These are phyloP conservation scores for Herpailurus yagouaroundi DNA, from an alignment of 2,113 vertebrate genomes.

Conservation along the genomic window DNA sequence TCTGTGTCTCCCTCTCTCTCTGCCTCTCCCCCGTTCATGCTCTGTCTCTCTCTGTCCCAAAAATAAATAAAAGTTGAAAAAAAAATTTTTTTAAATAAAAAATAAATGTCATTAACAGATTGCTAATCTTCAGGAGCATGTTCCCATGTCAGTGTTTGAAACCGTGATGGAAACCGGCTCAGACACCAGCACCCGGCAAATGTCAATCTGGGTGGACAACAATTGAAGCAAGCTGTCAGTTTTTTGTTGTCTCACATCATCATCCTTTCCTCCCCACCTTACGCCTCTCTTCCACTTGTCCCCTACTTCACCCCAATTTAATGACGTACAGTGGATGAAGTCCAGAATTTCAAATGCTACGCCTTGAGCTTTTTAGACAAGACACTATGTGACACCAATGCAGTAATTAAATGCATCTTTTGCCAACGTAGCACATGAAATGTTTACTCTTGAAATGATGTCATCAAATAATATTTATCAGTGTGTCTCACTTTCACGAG, in stretches of 20 bases:
- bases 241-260: neutral
- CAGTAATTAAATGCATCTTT: neutral
- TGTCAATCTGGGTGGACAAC: neutral
- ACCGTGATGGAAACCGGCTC: neutral
- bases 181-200: neutral
- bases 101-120: neutral
- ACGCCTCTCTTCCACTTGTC: neutral
- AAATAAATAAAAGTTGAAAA: too few species aligned
- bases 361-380: slow-evolving; percentile 6
- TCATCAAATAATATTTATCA: neutral
- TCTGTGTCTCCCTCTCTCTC: too few species aligned
- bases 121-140: neutral
- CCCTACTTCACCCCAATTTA: neutral
- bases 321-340: neutral
- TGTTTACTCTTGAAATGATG: neutral
- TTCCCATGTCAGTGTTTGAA: neutral
- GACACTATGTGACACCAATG: neutral
- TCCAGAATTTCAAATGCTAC: neutral
- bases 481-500: neutral
- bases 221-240: neutral
- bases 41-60: too few species aligned
- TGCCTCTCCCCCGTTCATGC: too few species aligned
- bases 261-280: neutral
- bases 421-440: neutral
- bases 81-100: too few species aligned